Evolutionary conservation across 2,888 invertebrate species (phyloP), one percentile per base, ranked within the genome.

Genomic region (Drosophila kambysellisi): DNA sequence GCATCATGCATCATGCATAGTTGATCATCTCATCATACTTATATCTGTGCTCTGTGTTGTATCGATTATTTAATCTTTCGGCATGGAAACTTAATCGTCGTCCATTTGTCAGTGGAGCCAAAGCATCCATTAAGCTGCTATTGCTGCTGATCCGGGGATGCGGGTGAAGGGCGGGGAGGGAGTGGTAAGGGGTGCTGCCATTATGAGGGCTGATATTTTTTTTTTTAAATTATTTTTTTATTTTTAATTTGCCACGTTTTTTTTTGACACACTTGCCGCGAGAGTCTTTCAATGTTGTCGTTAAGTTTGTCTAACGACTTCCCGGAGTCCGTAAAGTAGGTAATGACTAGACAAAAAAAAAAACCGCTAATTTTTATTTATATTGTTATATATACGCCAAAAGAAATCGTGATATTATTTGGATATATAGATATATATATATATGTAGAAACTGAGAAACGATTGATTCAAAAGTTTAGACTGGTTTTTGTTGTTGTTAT

Each of bases 161-260:
- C 53, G 35, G 53, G 53, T 20, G 15, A 25, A 1, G 15, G 11
- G 0, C 3, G 37, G 8, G 25, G 4, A 3, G 12, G 0, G 11
- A 4, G 15, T 12, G 32, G 20, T 29, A 30, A 17, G 20, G 29
- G 30, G 30, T 56, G 77, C 39, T 59, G 62, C 15, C 67, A 52
- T 67, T 58, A 52, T 66, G 63, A 46, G 43, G 52, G 63, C 66
- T 66, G 50, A 9, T 33, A 12, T n/a, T 9, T n/a, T 41, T 8
- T 54, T 35, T 30, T 48, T n/a, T 54, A 17, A 39, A 59, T 29
- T n/a, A n/a, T n/a, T 57, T 46, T 74, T 61, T 41, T 53, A 51
- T 25, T 63, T 53, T 70, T 65, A 29, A 65, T 53, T 59, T 63
- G 74, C 20, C 74, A 54, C 67, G 59, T 56, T 67, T 7, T 20